Evolutionary conservation across 2,113 vertebrate genomes (phyloP), one percentile per base, ranked within the genome.

Genomic region (Podiceps cristatus): DNA sequence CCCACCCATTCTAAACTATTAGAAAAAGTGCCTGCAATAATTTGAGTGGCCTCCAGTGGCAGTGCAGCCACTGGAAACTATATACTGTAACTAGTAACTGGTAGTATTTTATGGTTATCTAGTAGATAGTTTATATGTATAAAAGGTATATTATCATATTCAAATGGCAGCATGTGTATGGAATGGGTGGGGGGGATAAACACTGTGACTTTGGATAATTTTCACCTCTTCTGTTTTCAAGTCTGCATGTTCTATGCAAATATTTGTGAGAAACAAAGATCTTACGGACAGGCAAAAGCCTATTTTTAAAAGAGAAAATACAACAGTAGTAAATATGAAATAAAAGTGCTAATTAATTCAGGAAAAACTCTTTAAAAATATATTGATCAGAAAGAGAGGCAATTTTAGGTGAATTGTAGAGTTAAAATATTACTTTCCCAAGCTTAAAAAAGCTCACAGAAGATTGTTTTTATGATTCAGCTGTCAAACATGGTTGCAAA

Each of bases 311-410:
- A 77, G 63, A 44, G 60, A 63, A 91, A 93, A 66, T 35, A 62
- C 19, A n/a, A 67, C 52, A 90, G 81, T 77, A 94, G 88, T 92
- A 95, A 95, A 93, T 91, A 91, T 5, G 49, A 94, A 85, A 73
- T 75, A 72, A 62, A 93, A 80, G 72, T 93, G 75, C 75, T 95
- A 92, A 90, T 92, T 97, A 77, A 90, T 94, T 88, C 88, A 90
- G 52, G 29, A 75, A 63, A 86, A 94, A 56, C 53, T 64, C 67
- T 64, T 82, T 62, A 69, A 92, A 79, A 63, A 64, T 29, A 9
- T 40, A 84, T 86, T 86, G 56, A 88, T 95, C 40, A 42, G 56
- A 69, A 72, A 58, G 37, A 49, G 37, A 83, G 18, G 82, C 45
- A 76, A 68, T 42, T 63, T 29, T 63, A 84, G 55, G 33, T 91